Conservation (phyloP, 2,113 vertebrate genomes). For the Oceanodroma tethys region DNA sequence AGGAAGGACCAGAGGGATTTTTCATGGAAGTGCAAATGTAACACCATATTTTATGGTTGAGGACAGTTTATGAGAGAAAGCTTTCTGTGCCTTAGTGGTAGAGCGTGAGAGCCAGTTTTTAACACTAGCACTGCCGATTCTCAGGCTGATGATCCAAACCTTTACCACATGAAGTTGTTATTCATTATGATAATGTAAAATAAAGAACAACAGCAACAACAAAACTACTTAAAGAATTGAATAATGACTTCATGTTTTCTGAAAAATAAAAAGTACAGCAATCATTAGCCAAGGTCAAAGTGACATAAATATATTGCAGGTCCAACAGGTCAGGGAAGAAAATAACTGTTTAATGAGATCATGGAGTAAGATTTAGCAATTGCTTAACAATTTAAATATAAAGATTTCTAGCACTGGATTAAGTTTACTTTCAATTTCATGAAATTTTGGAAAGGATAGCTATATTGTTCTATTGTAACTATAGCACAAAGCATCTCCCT, state of each 20-base stretch:
- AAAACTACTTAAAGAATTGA: background rate
- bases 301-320: background rate
- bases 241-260: background rate
- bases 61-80: slow-evolving; percentile 30
- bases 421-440: background rate
- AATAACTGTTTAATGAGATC: background rate
- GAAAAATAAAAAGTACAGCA: background rate
- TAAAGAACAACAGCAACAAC: background rate
- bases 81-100: background rate
- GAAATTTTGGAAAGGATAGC: background rate
- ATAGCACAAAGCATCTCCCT: background rate
- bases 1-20: slow-evolving; percentile 34
- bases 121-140: background rate
- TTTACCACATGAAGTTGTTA: background rate
- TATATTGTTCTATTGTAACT: background rate
- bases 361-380: background rate
- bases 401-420: background rate
- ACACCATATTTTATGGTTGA: slow-evolving; percentile 7
- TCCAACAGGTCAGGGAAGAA: background rate
- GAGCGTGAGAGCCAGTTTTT: background rate
- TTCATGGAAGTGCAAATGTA: slow-evolving; percentile 42
- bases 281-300: slow-evolving; percentile 2
- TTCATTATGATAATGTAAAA: background rate
- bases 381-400: background rate
- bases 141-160: background rate